Base-by-base conservation (phyloP, 23 tunicate genomes). In the Phallusia fumigata region DNA sequence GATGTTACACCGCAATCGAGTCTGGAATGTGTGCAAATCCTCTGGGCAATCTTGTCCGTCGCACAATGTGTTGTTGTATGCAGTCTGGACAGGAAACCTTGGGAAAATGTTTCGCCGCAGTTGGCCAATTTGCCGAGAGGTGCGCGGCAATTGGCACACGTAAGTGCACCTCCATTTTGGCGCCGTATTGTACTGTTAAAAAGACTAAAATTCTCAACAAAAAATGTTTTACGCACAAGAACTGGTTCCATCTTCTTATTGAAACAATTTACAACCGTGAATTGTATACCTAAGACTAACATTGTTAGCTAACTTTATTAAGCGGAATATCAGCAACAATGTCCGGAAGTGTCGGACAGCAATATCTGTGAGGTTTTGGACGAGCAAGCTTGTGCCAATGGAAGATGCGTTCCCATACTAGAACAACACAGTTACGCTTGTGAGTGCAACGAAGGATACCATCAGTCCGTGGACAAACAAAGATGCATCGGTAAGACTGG, bases 51-150 rank as follows among this genome's bases (percentile, higher is more conserved):
- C 74, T 91, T 49, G 90, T 82, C 51, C 77, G 88, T 19, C 79
- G 90, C 85, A 87, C 99, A 0, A 65, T 85, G 84, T 96, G 99
- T 53, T 96, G 99, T 86, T 96, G 99, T 79, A 81, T 78, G 24
- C 80, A 65, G 40, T 47, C 77, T 33, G 94, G 92, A 33, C 85
- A 82, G 81, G 98, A 94, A 75, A 90, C 96, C 34, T 76, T 90
- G 32, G 99, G 99, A 65, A 91, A 96, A 96, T 96, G 99, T 74
- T 96, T 96, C 64, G 98, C 98, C n/a, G 93, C 92, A 18, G 79
- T 91, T 24, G 90, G 92, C 58, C 86, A 89, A 32, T 50, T 73
- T 44, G 88, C 98, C 18, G 94, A 89, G 79, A 76, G 98, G 44
- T 94, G 98, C 80, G 85, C 98, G 30, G 74, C 98, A 35, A 40